These are phyloP conservation scores for Lateolabrax maculatus DNA, from an alignment of 2,797 vertebrate species.

Conservation along the genomic window DNA sequence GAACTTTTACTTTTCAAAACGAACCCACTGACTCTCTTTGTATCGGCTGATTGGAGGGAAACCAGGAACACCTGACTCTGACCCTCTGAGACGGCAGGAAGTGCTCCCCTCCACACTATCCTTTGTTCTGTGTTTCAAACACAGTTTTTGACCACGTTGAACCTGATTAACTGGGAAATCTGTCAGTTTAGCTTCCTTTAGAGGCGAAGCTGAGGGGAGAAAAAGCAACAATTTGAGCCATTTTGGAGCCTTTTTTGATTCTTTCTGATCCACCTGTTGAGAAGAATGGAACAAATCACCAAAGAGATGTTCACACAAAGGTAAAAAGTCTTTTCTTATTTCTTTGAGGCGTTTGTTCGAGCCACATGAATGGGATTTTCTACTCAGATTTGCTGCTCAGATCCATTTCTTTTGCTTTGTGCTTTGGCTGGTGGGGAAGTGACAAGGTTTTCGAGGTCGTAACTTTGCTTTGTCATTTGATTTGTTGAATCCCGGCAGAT, in stretches of 20 bases:
- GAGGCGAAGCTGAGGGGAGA: not conserved
- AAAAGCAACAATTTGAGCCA: not conserved
- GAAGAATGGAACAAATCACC: not conserved
- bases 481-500: not conserved
- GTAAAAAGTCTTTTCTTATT: not conserved
- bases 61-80: not conserved
- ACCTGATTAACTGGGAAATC: not conserved
- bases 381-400: not conserved
- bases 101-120: not conserved
- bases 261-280: constrained; percentile 1
- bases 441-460: not conserved
- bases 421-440: not conserved
- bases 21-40: too few relatives aligned
- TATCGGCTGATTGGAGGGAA: not conserved
- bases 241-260: not conserved
- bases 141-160: not conserved
- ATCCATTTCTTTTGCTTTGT: not conserved
- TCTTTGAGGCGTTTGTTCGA: not conserved
- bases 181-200: not conserved
- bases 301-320: not conserved
- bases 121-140: not conserved
- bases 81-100: not conserved
- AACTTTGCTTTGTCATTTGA: not conserved
- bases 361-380: not conserved
- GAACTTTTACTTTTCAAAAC: too few relatives aligned